A percentile compares a stretch with the other conserved stretches of the same genome.
Conservation (phyloP, 2,888 invertebrate species). For the Acheta domesticus region DNA sequence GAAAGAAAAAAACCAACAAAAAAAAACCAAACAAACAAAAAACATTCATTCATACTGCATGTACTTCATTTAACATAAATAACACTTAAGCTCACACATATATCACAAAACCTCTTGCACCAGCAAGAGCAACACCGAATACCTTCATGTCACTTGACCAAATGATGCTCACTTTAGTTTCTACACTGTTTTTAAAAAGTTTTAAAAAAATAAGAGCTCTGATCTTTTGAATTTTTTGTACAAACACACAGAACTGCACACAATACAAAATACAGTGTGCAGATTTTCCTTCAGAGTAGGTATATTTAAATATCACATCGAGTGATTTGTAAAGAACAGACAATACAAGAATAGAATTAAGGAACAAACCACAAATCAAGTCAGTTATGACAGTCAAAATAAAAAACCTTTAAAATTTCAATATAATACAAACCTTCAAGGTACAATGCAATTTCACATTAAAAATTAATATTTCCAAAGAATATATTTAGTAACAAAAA, state of each 20-base stretch:
- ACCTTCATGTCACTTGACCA: neutral
- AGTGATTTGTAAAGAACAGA: too few species aligned
- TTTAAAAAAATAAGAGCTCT: constrained; percentile 3
- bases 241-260: neutral
- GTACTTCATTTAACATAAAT: constrained; percentile 4
- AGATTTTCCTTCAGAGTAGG: too few species aligned
- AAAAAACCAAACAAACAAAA: too few species aligned
- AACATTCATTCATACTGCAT: neutral
- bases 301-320: too few species aligned
- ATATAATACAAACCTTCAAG: too few species aligned
- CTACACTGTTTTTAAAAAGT: neutral
- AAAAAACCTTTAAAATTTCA: too few species aligned
- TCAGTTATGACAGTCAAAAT: too few species aligned
- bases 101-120: neutral
- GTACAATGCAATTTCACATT: too few species aligned
- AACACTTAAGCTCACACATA: neutral
- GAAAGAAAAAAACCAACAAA: neutral
- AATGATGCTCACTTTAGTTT: constrained; percentile 2
- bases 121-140: neutral
- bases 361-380: too few species aligned
- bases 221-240: neutral
- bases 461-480: too few species aligned
- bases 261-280: neutral
- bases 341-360: too few species aligned
- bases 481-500: too few species aligned